phyloP scores from a whole-genome alignment of 2,888 invertebrate species.

The Cerceris ruficornis region DNA sequence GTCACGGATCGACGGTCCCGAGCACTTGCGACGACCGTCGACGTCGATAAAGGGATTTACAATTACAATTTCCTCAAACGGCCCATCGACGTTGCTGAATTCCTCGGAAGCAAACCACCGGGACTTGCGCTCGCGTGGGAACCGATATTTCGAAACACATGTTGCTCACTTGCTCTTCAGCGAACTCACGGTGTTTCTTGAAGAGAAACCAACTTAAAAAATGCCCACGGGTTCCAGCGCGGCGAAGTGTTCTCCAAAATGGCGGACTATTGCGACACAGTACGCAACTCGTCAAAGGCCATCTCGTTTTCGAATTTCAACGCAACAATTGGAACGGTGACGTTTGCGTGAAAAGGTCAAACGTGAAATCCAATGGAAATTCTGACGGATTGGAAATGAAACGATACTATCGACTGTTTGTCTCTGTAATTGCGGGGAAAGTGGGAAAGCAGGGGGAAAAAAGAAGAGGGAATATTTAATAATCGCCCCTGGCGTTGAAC shows the following conservation, averaged over 20 bases:
- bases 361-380: not conserved
- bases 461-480: not conserved
- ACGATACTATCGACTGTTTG: too few species aligned
- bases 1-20: too few species aligned
- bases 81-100: not conserved
- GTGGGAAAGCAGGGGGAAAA: not conserved
- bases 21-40: too few species aligned
- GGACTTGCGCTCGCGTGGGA: slow-evolving; percentile 1
- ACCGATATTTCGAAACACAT: slow-evolving; percentile 39
- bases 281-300: not conserved
- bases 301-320: not conserved
- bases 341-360: not conserved
- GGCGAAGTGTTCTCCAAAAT: too few species aligned
- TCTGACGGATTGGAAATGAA: not conserved
- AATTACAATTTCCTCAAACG: not conserved
- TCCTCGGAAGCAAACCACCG: too few species aligned
- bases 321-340: not conserved
- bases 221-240: not conserved
- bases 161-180: slow-evolving; percentile 9
- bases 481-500: not conserved
- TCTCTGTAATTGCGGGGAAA: not conserved
- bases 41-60: not conserved
- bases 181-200: not conserved
- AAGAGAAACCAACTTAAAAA: not conserved
- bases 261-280: not conserved